Conservation (phyloP, 1,140 invertebrate genomes). For the Penaeus indicus region DNA sequence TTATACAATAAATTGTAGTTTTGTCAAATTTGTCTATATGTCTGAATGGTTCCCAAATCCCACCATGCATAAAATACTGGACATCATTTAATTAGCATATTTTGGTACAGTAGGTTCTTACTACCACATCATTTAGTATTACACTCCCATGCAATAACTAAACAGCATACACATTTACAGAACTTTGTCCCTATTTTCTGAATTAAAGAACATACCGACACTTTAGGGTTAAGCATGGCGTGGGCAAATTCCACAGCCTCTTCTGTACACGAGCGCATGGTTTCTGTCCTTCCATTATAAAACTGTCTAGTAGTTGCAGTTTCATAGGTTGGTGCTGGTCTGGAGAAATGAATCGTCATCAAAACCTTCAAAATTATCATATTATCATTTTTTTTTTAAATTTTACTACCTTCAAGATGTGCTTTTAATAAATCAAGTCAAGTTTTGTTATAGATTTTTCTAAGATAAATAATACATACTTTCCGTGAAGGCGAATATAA, state of each 20-base stretch:
- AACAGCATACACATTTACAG: not conserved
- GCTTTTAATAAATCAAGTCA: not conserved
- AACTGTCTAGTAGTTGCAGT: slow-evolving; percentile 97
- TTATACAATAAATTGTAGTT: too few relatives aligned
- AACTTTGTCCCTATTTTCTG: not conserved
- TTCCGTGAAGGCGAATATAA: slow-evolving; percentile 74
- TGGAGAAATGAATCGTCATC: slow-evolving; percentile 29
- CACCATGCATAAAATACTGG: too few relatives aligned
- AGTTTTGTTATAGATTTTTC: not conserved
- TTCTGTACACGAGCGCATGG: slow-evolving; percentile 93
- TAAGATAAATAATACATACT: slow-evolving; percentile 67
- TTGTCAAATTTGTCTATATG: too few relatives aligned
- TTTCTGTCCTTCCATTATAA: slow-evolving; percentile 97
- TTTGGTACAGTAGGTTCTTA: too few relatives aligned
- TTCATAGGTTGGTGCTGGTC: slow-evolving; percentile 93
- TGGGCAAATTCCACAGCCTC: slow-evolving; percentile 92
- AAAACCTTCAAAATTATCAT: too few relatives aligned
- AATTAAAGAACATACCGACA: slow-evolving; percentile 71
- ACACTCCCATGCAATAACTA: not conserved
- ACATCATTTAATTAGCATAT: too few relatives aligned
- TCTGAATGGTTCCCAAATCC: too few relatives aligned
- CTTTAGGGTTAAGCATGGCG: slow-evolving; percentile 78
- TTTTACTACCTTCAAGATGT: too few relatives aligned
- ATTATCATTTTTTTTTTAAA: too few relatives aligned
- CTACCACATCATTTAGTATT: not conserved